Base-by-base conservation (phyloP, 1,140 invertebrate species). In the Orius laevigatus region DNA sequence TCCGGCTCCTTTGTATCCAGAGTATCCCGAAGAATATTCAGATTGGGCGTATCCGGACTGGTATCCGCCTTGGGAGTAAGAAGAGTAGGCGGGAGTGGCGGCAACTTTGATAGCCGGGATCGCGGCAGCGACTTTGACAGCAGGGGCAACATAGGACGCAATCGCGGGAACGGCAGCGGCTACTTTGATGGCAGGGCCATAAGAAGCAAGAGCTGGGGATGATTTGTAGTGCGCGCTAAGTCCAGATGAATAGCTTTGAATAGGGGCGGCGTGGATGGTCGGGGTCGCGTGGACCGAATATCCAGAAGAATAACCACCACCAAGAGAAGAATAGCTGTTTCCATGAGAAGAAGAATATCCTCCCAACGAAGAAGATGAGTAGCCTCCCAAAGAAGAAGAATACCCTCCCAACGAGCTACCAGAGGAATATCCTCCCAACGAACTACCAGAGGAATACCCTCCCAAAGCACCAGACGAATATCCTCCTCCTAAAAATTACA, bases 81-180 rank as follows among this genome's bases (percentile, higher is more conserved):
- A 46, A 4, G 15, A 14, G 35, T 19, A 6, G 16, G 5, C 32
- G 25, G 44, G 9, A 15, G 4, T 48, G 34, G 38, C 31, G 3
- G 53, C 45, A 25, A 54, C 40, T 36, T 49, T 46, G 8, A 54
- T 34, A 10, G 54, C 49, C 14, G 54, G 47, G 5, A 48, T 46
- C 8, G 52, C 54, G 20, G 54, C 48, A 10, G 54, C 54, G 14
- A 49, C 42, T 9, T 49, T 49, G 38, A 41, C 38, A 15, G 39
- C 41, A 14, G 40, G 25, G 32, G 50, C 35, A 16, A 47, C 48
- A 38, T 54, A 49, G 8, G 48, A 39, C 12, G 49, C 48, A 12
- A 43, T 38, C 9, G 50, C 45, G 11, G 46, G 45, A 32, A 43
- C 43, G 14, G 52, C 42, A 18, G 44, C 55, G 35, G 48, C 39